phyloP scores from a whole-genome alignment of 2,113 vertebrate genomes.

The Phocoena phocoena region DNA sequence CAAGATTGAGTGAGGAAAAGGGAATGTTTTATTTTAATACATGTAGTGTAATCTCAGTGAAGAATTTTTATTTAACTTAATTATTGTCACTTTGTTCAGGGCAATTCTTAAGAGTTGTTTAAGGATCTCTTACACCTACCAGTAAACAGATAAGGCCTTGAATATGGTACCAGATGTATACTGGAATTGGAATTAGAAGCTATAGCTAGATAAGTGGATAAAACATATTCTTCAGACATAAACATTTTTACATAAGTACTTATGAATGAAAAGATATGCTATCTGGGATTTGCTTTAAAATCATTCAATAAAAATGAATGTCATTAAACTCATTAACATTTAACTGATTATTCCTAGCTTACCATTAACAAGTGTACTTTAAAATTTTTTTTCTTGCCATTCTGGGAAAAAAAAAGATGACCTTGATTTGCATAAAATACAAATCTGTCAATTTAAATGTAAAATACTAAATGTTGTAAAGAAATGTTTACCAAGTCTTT shows the following conservation, averaged over 20 bases:
- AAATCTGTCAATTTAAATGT: background rate
- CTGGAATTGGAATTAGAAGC: background rate
- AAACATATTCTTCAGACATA: background rate
- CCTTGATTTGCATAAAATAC: conserved; percentile 3
- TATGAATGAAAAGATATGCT: background rate
- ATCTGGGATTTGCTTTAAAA: conserved; percentile 32
- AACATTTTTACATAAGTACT: conserved; percentile 38
- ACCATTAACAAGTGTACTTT: background rate
- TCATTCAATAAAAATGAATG: conserved; percentile 40
- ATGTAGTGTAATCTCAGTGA: conserved; percentile 3
- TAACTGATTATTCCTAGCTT: conserved; percentile 25
- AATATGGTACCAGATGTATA: too few relatives aligned
- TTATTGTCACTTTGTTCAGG: conserved; percentile 7
- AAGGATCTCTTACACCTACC: background rate
- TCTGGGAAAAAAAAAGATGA: background rate
- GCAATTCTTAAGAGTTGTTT: background rate
- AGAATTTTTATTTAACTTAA: conserved; percentile 45
- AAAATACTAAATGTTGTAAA: conserved; percentile 17
- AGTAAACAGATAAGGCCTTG: background rate
- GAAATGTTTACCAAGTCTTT: conserved; percentile 30
- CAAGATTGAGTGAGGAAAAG: background rate
- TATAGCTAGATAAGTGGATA: background rate
- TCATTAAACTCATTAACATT: conserved; percentile 45
- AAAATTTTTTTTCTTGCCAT: background rate
- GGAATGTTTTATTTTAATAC: conserved; percentile 31